Base-by-base conservation (phyloP, 2,113 vertebrate genomes). In the Scatophagus argus region DNA sequence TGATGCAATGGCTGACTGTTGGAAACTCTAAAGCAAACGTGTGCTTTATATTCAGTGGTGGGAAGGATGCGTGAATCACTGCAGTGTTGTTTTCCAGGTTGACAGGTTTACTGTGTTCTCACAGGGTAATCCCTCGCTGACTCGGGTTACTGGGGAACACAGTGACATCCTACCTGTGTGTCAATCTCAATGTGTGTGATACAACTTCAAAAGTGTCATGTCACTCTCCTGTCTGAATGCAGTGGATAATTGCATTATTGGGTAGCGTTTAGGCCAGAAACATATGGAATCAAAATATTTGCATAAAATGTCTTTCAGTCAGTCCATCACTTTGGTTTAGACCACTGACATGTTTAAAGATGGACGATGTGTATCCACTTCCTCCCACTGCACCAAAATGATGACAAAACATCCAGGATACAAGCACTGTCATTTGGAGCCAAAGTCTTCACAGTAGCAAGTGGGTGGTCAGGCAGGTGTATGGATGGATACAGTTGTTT, bases 41-140 rank as follows among this genome's bases (percentile, higher is more conserved):
- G 62, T 25, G 59, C 51, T 81, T 73, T 29, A 72, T 83, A 88
- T 85, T 79, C 81, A 87, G 67, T 2, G 39, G 38, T 21, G 58
- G 6, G 44, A 71, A 70, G 77, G 70, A 79, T 49, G 81, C 65
- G 75, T 85, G 83, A 86, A 79, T 74, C 72, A 71, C 71, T 27
- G 32, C 21, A 59, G 64, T 49, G 55, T 38, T 79, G 72, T 73
- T 59, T 74, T 56, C n/a, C 19, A 38, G 85, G 87, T 90, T 36
- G 83, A 72, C 74, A 83, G 79, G 88, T 86, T 86, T 80, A 60
- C 59, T 31, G 74, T 87, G 87, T 90, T 88, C 85, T 69, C 82
- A 75, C 44, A 44, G 56, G 32, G 74, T 89, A 82, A 90, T 83
- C 81, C 79, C 47, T 32, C 13, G 0, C 25, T 39, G 63, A 67